Percentiles rank a stretch among this genome's conserved stretches.
Conservation (phyloP, 2,888 invertebrate species). For the Pandemis cinnamomeana region DNA sequence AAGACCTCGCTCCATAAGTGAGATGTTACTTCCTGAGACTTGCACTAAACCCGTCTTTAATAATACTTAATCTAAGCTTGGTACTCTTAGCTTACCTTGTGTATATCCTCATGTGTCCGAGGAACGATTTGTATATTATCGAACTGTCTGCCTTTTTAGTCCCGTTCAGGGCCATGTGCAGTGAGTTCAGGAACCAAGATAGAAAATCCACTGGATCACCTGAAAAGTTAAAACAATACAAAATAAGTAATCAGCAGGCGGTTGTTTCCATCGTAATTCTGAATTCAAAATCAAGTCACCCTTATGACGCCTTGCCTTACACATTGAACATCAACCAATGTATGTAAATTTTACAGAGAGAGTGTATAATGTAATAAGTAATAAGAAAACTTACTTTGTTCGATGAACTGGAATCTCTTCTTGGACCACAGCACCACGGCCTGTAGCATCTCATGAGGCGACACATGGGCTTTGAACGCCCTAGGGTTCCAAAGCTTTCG, state of each 20-base stretch:
- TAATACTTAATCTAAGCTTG: neutral
- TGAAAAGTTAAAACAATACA: conserved; percentile 56
- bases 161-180: conserved; percentile 97
- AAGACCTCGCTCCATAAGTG: too few relatives aligned
- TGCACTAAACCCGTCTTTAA: too few relatives aligned
- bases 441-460: conserved; percentile 99
- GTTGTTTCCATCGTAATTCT: too few relatives aligned
- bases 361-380: too few relatives aligned
- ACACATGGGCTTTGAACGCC: conserved; percentile 99
- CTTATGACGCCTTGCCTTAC: too few relatives aligned
- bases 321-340: too few relatives aligned
- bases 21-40: too few relatives aligned
- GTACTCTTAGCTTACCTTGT: conserved; percentile 77
- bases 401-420: conserved; percentile 98
- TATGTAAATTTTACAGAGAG: too few relatives aligned
- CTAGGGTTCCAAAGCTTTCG: conserved; percentile 99
- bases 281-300: too few relatives aligned
- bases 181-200: conserved; percentile 98
- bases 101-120: conserved; percentile 95
- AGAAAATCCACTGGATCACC: conserved; percentile 99
- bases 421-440: conserved; percentile 98
- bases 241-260: too few relatives aligned
- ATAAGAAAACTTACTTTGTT: conserved; percentile 89
- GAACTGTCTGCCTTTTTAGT: conserved; percentile 94
- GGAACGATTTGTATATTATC: conserved; percentile 97